Evolutionary conservation across 1,140 invertebrate species (phyloP), one percentile per base, ranked within the genome.

Genomic region (Drosophila fuyamai): DNA sequence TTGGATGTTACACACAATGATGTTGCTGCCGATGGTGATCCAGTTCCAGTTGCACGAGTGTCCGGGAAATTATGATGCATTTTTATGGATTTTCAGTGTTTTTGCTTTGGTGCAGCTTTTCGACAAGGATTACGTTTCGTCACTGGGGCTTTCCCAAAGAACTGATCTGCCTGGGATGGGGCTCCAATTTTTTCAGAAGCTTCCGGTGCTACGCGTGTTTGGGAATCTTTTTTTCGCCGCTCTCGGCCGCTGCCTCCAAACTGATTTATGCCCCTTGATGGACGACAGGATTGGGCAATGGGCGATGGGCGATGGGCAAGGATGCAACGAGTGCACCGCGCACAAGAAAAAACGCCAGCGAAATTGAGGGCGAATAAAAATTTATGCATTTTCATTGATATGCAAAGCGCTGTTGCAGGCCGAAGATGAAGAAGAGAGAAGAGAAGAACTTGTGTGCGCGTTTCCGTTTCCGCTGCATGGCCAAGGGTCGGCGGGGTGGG

Each of bases 1-100:
- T 72, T 46, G 57, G 51, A 40, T 56, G 58, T 29, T 59, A 50
- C 36, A 68, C 29, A 54, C 57, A 46, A 50, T 48, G 51, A 71
- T 41, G 65, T 36, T 71, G 63, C 56, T 56, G 63, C 60, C 58
- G 46, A 66, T 41, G 71, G 62, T 71, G 81, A 88, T 86, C 76
- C 83, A 82, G 83, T 76, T 82, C 27, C 67, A 68, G 75, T 53
- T 68, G 46, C 35, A 18, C 62, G 63, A 66, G 27, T 48, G 71
- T 76, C 60, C 62, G 47, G 44, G 56, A 92, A 92, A 86, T 91
- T 86, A 91, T 92, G 91, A 91, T 92, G 91, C 91, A 92, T 91
- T 92, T 92, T 92, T 92, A 91, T 92, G 91, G 88, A 91, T 91
- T 91, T 92, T 92, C 79, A 57, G 82, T 92, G 91, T 92, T 92